Conservation (phyloP, 2,113 vertebrate species). For the Apus apus region DNA sequence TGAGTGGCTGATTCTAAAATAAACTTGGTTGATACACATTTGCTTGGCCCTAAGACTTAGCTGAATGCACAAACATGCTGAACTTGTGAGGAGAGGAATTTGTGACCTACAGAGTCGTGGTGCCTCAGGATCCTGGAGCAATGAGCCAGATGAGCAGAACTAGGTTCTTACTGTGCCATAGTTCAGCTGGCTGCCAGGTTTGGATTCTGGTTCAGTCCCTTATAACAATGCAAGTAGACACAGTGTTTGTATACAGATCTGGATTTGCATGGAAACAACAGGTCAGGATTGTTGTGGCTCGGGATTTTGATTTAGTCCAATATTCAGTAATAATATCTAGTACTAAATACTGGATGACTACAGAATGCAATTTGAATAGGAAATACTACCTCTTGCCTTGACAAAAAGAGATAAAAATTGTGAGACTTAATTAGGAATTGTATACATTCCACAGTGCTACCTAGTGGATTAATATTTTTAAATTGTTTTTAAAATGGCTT, state of each 20-base stretch:
- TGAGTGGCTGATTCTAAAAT: constrained; percentile 55
- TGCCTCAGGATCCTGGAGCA: neutral
- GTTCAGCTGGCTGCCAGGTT: neutral
- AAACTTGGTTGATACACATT: constrained; percentile 46
- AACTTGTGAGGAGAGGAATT: constrained; percentile 1
- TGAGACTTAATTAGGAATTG: neutral
- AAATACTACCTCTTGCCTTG: neutral
- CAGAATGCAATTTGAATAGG: neutral
- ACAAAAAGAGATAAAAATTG: neutral
- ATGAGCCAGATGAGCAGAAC: neutral
- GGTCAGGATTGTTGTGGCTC: neutral
- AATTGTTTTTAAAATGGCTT: neutral
- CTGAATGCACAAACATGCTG: neutral
- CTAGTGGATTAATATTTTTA: neutral
- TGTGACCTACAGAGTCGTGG: neutral
- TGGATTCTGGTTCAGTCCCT: constrained; percentile 51
- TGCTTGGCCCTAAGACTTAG: constrained; percentile 33
- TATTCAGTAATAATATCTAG: neutral
- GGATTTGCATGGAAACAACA: neutral
- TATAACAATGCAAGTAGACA: neutral
- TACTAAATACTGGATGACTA: neutral
- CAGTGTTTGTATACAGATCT: neutral
- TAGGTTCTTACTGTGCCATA: neutral
- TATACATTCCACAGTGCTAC: neutral
- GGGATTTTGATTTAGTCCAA: neutral